Conservation (phyloP, 2,888 invertebrate species). For the Spodoptera exigua region DNA sequence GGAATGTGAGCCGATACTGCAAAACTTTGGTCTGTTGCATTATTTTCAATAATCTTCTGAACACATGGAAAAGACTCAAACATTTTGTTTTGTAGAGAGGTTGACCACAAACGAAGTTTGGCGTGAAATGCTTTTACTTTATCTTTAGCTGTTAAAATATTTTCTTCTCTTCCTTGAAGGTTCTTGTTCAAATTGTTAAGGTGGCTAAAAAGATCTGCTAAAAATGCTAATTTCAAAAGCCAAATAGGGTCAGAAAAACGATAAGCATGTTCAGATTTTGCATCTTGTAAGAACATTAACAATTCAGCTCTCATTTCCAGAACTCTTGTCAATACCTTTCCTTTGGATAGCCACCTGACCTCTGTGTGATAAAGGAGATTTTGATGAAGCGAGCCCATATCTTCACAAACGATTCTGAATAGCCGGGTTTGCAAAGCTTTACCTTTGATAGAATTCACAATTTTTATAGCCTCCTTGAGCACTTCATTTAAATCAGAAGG, state of each 20-base stretch:
- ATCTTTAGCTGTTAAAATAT: too few relatives aligned
- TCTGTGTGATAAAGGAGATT: conserved; percentile 54
- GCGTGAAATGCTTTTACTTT: too few relatives aligned
- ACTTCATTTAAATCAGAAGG: conserved; percentile 39
- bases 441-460: conserved; percentile 54
- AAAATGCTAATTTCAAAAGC: conserved; percentile 57
- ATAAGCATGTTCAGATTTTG: conserved; percentile 11
- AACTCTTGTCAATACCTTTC: conserved; percentile 39
- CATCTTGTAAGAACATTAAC: conserved; percentile 7
- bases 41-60: conserved; percentile 60
- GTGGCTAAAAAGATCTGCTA: conserved; percentile 53
- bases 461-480: conserved; percentile 45
- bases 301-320: conserved; percentile 42
- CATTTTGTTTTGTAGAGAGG: too few relatives aligned
- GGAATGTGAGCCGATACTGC: conserved; percentile 55
- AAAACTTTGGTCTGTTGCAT: conserved; percentile 51
- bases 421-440: conserved; percentile 17
- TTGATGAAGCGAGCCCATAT: conserved; percentile 35
- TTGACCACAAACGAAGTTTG: too few relatives aligned
- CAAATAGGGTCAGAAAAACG: conserved; percentile 38
- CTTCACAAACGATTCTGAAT: conserved; percentile 11
- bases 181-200: conserved; percentile 45
- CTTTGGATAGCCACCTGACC: conserved; percentile 51
- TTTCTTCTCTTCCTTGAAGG: too few relatives aligned
- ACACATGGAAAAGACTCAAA: too few relatives aligned